Conservation (phyloP, 2,797 vertebrate genomes). For the Buceros bicornis region DNA sequence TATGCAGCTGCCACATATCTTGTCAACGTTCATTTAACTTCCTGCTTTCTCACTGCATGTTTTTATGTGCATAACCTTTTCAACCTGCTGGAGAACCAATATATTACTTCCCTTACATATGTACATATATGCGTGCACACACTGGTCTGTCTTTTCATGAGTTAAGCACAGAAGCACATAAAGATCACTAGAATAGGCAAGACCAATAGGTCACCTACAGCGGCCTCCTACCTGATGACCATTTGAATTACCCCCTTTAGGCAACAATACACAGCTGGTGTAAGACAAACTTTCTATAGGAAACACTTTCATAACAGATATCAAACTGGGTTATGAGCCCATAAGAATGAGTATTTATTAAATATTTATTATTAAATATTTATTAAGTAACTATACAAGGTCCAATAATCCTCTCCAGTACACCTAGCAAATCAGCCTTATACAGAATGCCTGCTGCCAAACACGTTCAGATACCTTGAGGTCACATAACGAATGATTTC, state of each 20-base stretch:
- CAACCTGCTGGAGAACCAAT: background rate
- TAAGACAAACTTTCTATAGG: background rate
- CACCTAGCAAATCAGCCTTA: background rate
- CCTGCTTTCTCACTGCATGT: background rate
- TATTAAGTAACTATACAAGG: background rate
- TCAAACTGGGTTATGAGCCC: background rate
- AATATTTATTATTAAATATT: background rate
- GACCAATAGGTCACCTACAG: background rate
- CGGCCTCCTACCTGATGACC: background rate
- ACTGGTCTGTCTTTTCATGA: fast-evolving
- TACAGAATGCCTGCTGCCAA: background rate
- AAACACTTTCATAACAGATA: background rate
- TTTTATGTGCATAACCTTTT: background rate
- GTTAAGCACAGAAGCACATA: background rate
- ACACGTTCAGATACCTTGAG: conserved; percentile 24
- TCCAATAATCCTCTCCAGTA: background rate
- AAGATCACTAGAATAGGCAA: background rate
- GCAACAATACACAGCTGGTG: background rate
- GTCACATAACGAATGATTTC: conserved; percentile 40
- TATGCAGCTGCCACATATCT: background rate
- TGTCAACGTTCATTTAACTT: background rate
- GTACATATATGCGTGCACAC: background rate
- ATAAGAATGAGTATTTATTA: background rate
- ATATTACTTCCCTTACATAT: background rate
- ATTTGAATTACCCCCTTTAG: background rate